These are phyloP conservation scores for Drosophila ezoana DNA, from an alignment of 2,888 invertebrate species.

Conservation along the genomic window DNA sequence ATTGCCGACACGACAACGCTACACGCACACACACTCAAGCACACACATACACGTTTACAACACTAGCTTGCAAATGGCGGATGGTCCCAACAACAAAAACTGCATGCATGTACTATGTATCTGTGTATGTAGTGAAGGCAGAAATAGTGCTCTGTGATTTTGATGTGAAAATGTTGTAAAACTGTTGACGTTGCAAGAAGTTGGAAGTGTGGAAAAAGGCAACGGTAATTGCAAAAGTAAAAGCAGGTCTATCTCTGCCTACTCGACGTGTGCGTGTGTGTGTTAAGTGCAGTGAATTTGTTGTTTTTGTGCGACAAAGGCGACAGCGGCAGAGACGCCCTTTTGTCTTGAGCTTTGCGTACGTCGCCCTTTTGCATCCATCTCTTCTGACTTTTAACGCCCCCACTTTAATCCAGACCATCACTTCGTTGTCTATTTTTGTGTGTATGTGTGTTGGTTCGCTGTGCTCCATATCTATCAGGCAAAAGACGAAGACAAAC, in stretches of 20 bases:
- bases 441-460: constrained; percentile 29
- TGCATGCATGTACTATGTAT: constrained; percentile 55
- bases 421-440: constrained; percentile 24
- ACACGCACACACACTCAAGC: constrained; percentile 44
- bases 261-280: constrained; percentile 23
- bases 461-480: constrained; percentile 51
- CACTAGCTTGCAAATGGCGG: constrained; percentile 73
- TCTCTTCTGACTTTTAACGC: constrained; percentile 23
- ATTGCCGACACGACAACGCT: constrained; percentile 76
- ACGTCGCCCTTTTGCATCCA: constrained; percentile 54
- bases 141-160: constrained; percentile 56
- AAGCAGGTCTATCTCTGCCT: constrained; percentile 20
- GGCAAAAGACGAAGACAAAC: constrained; percentile 47
- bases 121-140: constrained; percentile 40
- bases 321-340: constrained; percentile 69
- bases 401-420: constrained; percentile 16
- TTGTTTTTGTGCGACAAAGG: constrained; percentile 45
- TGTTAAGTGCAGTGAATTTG: constrained; percentile 53
- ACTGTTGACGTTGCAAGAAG: constrained; percentile 75
- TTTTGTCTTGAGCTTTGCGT: constrained; percentile 66
- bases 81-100: constrained; percentile 65
- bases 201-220: constrained; percentile 39
- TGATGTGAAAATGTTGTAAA: constrained; percentile 63
- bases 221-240: constrained; percentile 52
- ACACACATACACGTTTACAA: constrained; percentile 49